Conservation (phyloP, 2,797 vertebrate genomes). For the Myotis pilosus region DNA sequence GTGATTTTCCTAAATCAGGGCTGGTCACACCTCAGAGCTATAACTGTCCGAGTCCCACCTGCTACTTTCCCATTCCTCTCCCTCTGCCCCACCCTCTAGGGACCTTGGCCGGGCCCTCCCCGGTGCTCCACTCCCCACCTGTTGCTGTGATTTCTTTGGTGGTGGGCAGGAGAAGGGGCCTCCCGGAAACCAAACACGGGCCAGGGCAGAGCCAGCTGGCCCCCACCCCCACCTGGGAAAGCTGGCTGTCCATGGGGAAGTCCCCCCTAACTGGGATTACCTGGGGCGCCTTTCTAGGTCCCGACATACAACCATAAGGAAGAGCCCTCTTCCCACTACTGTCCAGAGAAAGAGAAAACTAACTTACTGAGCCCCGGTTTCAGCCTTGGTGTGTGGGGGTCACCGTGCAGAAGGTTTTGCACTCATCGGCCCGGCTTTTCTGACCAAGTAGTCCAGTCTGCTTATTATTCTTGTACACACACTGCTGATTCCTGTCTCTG, state of each 20-base stretch:
- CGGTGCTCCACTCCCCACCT: constrained; percentile 52
- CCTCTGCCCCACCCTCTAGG: constrained; percentile 43
- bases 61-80: constrained; percentile 1
- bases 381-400: background rate
- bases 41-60: constrained; percentile 43
- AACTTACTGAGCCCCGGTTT: background rate
- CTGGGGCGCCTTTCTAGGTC: background rate
- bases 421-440: background rate
- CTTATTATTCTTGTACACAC: background rate
- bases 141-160: constrained; percentile 65
- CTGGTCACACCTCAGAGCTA: background rate
- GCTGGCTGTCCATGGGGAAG: background rate
- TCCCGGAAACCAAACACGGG: constrained; percentile 67
- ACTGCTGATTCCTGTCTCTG: background rate
- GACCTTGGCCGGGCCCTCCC: constrained; percentile 63
- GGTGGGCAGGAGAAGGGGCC: constrained; percentile 31
- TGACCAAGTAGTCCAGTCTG: background rate
- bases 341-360: background rate
- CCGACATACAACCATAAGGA: background rate
- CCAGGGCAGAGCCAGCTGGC: background rate
- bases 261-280: background rate
- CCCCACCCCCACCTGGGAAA: constrained; percentile 20
- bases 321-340: background rate
- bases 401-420: accelerated
- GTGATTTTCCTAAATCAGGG: constrained; percentile 66